Conservation (phyloP, 2,797 vertebrate species). For the Poecilia wingei region DNA sequence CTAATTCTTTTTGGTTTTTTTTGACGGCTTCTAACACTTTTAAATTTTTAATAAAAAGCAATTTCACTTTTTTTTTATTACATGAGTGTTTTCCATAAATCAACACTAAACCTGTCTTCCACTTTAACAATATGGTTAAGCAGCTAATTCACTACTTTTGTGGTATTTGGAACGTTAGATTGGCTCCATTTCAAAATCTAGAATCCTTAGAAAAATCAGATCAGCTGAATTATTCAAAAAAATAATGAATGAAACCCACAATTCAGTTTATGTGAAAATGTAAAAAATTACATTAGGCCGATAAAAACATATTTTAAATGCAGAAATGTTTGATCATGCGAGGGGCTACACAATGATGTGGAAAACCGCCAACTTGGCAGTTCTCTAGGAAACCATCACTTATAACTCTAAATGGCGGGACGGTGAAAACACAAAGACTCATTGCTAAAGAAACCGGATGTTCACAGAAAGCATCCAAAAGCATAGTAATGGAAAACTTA, state of each 20-base stretch:
- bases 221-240: not conserved
- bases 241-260: not conserved
- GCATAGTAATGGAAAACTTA: not conserved
- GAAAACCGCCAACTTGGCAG: not conserved
- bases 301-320: not conserved
- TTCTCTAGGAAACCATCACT: not conserved
- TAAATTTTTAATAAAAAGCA: not conserved
- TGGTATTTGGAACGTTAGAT: not conserved
- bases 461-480: not conserved
- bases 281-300: not conserved
- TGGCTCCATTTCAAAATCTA: not conserved
- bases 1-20: not conserved
- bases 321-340: not conserved
- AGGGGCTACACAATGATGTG: not conserved
- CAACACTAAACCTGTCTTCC: not conserved
- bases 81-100: not conserved
- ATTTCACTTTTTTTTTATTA: not conserved
- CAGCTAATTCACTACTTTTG: not conserved
- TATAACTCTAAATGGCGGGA: not conserved
- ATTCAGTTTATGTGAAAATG: not conserved
- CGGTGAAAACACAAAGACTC: not conserved
- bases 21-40: not conserved
- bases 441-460: not conserved
- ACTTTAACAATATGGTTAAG: not conserved
- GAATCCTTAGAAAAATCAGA: not conserved